Evolutionary conservation across 2,797 vertebrate genomes (phyloP).

Genomic region (Gobio occitaniae): DNA sequence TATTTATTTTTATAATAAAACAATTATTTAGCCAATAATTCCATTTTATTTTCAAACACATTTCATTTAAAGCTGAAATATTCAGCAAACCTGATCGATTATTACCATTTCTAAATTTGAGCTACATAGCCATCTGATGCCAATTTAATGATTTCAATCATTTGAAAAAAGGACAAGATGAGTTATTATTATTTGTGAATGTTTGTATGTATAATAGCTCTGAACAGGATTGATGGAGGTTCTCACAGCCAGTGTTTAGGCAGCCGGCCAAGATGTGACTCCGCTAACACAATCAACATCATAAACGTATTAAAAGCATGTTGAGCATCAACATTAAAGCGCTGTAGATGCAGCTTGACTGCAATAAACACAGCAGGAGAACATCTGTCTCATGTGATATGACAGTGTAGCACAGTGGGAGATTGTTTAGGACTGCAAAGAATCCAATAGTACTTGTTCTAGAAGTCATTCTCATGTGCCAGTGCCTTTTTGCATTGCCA

Average conservation of each 20-base stretch:
- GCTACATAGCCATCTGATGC: neutral
- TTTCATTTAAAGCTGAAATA: neutral
- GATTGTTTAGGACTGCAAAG: neutral
- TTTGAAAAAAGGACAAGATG: neutral
- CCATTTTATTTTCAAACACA: neutral
- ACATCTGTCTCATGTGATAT: constrained; percentile 9
- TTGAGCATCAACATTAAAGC: neutral
- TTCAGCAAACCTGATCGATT: neutral
- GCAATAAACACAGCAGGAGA: neutral
- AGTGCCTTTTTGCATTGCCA: neutral
- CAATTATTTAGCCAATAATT: neutral
- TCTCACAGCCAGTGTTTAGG: constrained; percentile 16
- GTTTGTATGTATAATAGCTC: constrained; percentile 7
- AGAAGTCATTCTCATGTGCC: neutral
- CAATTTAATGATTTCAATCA: neutral
- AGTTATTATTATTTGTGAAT: constrained; percentile 18
- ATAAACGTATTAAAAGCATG: constrained; percentile 31
- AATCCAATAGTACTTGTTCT: neutral
- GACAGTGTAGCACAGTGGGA: neutral
- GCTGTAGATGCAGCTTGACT: neutral
- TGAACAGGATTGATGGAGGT: constrained; percentile 27
- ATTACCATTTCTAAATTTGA: neutral
- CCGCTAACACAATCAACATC: neutral
- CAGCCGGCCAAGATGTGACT: neutral
- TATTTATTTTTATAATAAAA: too few relatives aligned